Evolutionary conservation across 2,888 invertebrate species (phyloP), one percentile per base, ranked within the genome.

Genomic region (Mythimna albipuncta): DNA sequence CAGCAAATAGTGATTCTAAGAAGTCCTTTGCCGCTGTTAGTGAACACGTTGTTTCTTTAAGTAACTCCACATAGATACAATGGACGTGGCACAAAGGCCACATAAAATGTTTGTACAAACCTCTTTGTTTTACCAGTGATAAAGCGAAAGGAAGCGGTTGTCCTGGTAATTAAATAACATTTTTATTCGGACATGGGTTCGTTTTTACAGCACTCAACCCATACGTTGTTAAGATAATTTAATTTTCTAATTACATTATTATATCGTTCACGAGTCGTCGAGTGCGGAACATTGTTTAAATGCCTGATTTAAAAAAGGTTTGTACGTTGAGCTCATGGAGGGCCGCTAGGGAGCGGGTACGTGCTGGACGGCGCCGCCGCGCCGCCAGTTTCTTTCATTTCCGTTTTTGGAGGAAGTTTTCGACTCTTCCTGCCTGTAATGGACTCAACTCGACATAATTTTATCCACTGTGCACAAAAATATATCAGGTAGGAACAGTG

Each of bases 351-450:
- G 72, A 62, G 68, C 79, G 70, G 77, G 77, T 79, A 87, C 88
- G 85, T 87, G 89, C 89, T 87, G 85, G 86, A 87, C 89, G 89
- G 85, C 89, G 87, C 77, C 88, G 88, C 79, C 90, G 85, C 89
- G 87, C 77, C 88, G 88, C 79, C 90, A 89, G 89, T 89, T 90
- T 89, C 91, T 92, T 92, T 93, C 92, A 92, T 93, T 93, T 93
- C 91, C 93, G 91, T 82, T 89, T 87, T 85, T 85, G 84, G 86
- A 89, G 88, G 89, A 89, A 90, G 88, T 87, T 91, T 91, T 89
- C 89, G 88, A 88, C 90, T 91, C 89, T 93, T 93, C 91, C 92
- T 91, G 91, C 82, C 86, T 88, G 86, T 92, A 92, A 91, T 92
- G 90, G 91, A 90, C 88, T 90, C 86, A 86, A 85, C 88, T 87